Percentiles rank a stretch among this genome's conserved stretches.
These are phyloP conservation scores for Sebastes wilsoni DNA, from an alignment of 2,797 vertebrate species.

Conservation along the genomic window DNA sequence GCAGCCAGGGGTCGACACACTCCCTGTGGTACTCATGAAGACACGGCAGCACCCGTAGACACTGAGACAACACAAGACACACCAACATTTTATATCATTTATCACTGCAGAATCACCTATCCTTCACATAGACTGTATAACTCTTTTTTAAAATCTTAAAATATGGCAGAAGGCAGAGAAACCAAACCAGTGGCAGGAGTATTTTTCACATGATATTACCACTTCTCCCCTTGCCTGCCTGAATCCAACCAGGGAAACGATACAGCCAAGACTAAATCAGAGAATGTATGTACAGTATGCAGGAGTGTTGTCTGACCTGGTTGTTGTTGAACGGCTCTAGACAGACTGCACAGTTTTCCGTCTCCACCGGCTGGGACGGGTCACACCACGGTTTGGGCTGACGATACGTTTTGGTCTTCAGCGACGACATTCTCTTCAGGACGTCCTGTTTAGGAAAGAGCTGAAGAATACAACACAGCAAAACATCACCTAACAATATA, in stretches of 20 bases:
- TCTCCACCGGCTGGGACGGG: constrained; percentile 71
- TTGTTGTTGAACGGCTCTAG: constrained; percentile 92
- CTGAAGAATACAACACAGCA: constrained; percentile 57
- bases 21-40: constrained; percentile 93
- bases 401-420: constrained; percentile 89
- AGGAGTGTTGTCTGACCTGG: constrained; percentile 78
- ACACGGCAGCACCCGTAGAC: constrained; percentile 93
- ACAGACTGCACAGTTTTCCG: constrained; percentile 91
- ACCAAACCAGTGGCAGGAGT: not conserved
- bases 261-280: not conserved
- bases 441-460: constrained; percentile 88
- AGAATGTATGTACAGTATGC: not conserved
- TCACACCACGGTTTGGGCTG: constrained; percentile 77
- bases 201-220: not conserved
- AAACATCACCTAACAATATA: not conserved
- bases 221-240: not conserved
- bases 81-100: not conserved
- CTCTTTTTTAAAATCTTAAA: not conserved
- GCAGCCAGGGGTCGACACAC: constrained; percentile 94
- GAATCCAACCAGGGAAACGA: not conserved
- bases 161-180: not conserved
- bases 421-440: constrained; percentile 80
- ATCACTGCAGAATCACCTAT: not conserved
- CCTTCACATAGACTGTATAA: not conserved
- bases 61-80: constrained; percentile 72